phyloP scores from a whole-genome alignment of 2,797 vertebrate genomes.

The Scyliorhinus canicula region DNA sequence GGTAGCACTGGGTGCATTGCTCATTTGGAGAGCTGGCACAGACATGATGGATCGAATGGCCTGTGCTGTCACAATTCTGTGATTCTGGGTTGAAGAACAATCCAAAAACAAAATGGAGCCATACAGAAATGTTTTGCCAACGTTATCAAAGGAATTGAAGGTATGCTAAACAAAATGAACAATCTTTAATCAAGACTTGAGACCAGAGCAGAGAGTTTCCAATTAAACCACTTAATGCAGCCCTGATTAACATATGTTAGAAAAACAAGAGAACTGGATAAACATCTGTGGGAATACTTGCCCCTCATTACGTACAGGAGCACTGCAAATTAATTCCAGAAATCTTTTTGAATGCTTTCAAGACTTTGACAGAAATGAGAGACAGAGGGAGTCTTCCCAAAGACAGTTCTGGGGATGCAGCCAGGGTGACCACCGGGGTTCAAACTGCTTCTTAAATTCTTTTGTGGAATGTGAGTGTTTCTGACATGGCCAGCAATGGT shows the following conservation, averaged over 20 bases:
- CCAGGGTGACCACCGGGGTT: background rate
- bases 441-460: background rate
- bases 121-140: too few relatives aligned
- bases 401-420: background rate
- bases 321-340: conserved; percentile 1
- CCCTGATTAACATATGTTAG: conserved; percentile 19
- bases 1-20: background rate
- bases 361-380: background rate
- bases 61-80: background rate
- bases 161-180: background rate
- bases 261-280: background rate
- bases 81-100: background rate
- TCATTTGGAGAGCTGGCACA: background rate
- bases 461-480: background rate
- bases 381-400: background rate
- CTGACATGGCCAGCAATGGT: background rate
- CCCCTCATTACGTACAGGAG: conserved; percentile 6
- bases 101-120: too few relatives aligned
- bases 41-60: background rate
- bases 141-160: background rate
- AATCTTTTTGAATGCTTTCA: background rate
- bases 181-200: background rate
- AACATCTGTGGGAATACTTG: conserved; percentile 21
- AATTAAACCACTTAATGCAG: conserved; percentile 13
- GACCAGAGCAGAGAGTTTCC: background rate